These are phyloP conservation scores for Lasiommata megera DNA, from an alignment of 2,888 invertebrate species.

Conservation along the genomic window DNA sequence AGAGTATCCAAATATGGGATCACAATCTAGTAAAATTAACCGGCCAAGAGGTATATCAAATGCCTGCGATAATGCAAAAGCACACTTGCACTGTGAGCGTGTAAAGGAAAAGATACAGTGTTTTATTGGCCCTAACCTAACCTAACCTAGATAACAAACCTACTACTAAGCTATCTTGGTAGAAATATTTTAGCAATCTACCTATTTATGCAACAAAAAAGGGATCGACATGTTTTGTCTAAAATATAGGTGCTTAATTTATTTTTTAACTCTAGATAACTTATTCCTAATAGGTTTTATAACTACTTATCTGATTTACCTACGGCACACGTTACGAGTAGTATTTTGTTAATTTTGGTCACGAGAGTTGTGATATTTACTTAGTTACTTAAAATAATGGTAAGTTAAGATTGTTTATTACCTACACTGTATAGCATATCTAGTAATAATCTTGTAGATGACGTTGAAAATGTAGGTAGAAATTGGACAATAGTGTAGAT, in stretches of 20 bases:
- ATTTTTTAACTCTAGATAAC: background rate
- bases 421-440: background rate
- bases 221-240: too few relatives aligned
- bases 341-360: slow-evolving; percentile 21
- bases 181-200: too few relatives aligned
- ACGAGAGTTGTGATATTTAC: slow-evolving; percentile 41
- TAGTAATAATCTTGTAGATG: slow-evolving; percentile 3
- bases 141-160: too few relatives aligned
- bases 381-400: background rate
- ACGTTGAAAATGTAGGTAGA: slow-evolving; percentile 29
- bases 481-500: slow-evolving; percentile 35
- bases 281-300: background rate
- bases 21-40: too few relatives aligned
- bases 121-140: too few relatives aligned
- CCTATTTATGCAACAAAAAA: too few relatives aligned
- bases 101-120: too few relatives aligned
- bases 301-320: background rate
- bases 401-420: background rate
- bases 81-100: too few relatives aligned
- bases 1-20: too few relatives aligned
- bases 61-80: too few relatives aligned
- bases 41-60: too few relatives aligned
- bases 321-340: background rate
- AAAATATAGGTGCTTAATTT: background rate
- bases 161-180: too few relatives aligned